These are phyloP conservation scores for Calameuta pallipes DNA, from an alignment of 2,888 invertebrate genomes.

Conservation along the genomic window DNA sequence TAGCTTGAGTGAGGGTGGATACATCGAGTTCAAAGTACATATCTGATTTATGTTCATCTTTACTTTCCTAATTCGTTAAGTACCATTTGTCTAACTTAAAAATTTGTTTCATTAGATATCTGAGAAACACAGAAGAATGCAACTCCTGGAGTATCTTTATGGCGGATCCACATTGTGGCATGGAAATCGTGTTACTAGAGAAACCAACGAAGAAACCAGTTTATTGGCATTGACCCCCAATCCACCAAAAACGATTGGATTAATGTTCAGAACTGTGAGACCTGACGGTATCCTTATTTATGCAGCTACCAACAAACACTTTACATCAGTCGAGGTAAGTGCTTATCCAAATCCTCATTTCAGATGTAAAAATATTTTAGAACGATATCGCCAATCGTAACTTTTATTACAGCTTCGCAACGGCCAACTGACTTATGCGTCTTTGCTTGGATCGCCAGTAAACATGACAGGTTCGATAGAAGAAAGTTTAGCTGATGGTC, in stretches of 20 bases:
- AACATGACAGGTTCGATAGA: constrained; percentile 82
- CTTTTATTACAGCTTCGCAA: constrained; percentile 70
- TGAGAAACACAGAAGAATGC: constrained; percentile 88
- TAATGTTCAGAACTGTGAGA: constrained; percentile 85
- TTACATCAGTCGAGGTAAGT: constrained; percentile 79
- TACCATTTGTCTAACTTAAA: neutral
- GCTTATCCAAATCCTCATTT: constrained; percentile 15
- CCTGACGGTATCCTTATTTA: constrained; percentile 86
- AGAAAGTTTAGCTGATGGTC: constrained; percentile 79
- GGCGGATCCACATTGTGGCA: constrained; percentile 79
- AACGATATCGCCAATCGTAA: neutral
- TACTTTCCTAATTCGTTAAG: neutral
- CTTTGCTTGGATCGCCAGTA: constrained; percentile 81
- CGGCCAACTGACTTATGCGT: constrained; percentile 83
- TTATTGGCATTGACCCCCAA: constrained; percentile 46
- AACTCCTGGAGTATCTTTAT: constrained; percentile 84
- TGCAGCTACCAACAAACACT: constrained; percentile 88
- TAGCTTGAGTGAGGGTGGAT: constrained; percentile 81
- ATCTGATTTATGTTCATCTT: neutral
- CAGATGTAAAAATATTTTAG: neutral
- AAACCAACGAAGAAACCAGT: constrained; percentile 38
- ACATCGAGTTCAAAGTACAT: constrained; percentile 75
- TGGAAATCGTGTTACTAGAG: constrained; percentile 45
- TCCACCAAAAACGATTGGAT: constrained; percentile 79
- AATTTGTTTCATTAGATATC: constrained; percentile 69